Evolutionary conservation across 2,888 invertebrate species (phyloP), one percentile per base, ranked within the genome.

Genomic region (Resseliella maxima): DNA sequence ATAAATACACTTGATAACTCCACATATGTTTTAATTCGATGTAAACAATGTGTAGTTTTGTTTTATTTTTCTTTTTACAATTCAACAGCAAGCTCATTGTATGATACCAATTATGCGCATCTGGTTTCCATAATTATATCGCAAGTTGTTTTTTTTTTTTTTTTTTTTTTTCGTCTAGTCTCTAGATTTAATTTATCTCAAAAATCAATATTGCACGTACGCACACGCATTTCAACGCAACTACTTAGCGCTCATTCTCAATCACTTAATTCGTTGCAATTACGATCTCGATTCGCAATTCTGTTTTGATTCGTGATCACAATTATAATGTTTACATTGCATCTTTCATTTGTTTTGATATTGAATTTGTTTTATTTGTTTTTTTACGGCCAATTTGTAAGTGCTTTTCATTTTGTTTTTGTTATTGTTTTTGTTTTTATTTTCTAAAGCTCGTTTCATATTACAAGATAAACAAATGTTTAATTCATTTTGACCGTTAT

Each of bases 101-200:
- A 59, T 24, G 27, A n/a, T 59, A 59, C 72, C 72, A 72, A 72
- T 72, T 72, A 72, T 72, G 72, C 72, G 31, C 72, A 72, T 72
- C 72, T 72, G 31, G 72, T 72, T 72, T 72, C 31, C 72, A 72
- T 72, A 72, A 72, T 72, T 72, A 72, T 72, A 72, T 72, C 72
- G 15, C 72, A 3, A 8, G 15, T 18, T 50, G 1, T 59, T 0
- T 59, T 59, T 50, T 24, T 3, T 24, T 59, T 59, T 6, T 41
- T 41, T 8, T 41, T 41, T 5, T 41, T 8, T 41, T 41, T 41
- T 41, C 41, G 12, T 41, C 12, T 41, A 41, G 12, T 41, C 12
- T 41, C 6, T 41, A 8, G 6, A 50, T 50, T 50, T 8, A 12
- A 31, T 72, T 72, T 72, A 59, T 72, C 72, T 3, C 6, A 59